A percentile compares a stretch with the other conserved stretches of the same genome.
Conservation (phyloP, 2,113 vertebrate genomes). For the Heterotilapia buettikoferi region DNA sequence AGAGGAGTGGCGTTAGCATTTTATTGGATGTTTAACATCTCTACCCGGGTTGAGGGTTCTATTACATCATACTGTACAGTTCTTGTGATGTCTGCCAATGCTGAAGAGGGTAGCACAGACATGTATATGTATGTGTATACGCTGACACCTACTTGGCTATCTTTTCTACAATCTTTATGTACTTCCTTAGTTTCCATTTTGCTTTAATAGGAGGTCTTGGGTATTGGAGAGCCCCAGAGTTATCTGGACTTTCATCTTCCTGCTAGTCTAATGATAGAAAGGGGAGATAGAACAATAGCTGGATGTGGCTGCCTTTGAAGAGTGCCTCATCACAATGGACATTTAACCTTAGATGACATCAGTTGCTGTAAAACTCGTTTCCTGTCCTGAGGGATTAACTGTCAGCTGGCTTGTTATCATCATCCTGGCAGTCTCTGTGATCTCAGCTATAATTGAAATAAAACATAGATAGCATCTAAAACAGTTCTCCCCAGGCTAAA, state of each 20-base stretch:
- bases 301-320: constrained; percentile 44
- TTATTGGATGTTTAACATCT: constrained; percentile 11
- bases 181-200: neutral
- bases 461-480: constrained; percentile 56
- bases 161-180: neutral
- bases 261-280: constrained; percentile 35
- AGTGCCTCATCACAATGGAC: constrained; percentile 49
- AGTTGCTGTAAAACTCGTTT: constrained; percentile 34
- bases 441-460: constrained; percentile 57
- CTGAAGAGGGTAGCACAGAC: neutral
- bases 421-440: constrained; percentile 49
- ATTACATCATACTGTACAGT: neutral
- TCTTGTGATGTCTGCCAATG: neutral
- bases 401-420: constrained; percentile 51
- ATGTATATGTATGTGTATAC: neutral
- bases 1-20: neutral
- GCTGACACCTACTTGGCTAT: neutral
- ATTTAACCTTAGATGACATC: constrained; percentile 60
- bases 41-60: neutral
- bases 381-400: constrained; percentile 55
- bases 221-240: neutral
- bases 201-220: neutral
- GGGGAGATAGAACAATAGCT: constrained; percentile 20
- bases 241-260: constrained; percentile 37
- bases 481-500: constrained; percentile 42